phyloP scores from a whole-genome alignment of 2,888 invertebrate species.

The Theretra japonica region DNA sequence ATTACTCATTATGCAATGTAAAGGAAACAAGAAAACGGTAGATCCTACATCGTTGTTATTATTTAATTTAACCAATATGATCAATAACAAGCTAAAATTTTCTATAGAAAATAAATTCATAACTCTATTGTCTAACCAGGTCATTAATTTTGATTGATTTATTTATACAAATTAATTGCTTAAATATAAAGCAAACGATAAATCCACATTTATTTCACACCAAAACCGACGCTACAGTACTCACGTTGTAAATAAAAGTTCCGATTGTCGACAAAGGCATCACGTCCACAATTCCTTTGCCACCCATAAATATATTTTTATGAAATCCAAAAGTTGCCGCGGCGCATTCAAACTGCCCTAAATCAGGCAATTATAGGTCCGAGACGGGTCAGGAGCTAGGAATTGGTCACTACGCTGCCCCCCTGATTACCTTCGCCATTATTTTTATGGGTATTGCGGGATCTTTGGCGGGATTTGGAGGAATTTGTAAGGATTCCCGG shows the following conservation, averaged over 20 bases:
- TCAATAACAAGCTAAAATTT: no score
- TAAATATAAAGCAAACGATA: not conserved
- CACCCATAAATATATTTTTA: slow-evolving; percentile 81
- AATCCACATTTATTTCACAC: not conserved
- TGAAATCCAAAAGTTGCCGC: slow-evolving; percentile 72
- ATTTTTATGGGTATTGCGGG: slow-evolving; percentile 28
- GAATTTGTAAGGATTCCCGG: not conserved
- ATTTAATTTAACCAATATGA: no score
- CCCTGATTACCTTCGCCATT: slow-evolving; percentile 35
- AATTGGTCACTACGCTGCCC: slow-evolving; percentile 53
- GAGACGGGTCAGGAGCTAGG: slow-evolving; percentile 70
- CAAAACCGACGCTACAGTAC: not conserved
- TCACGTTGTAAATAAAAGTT: not conserved
- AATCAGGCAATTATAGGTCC: slow-evolving; percentile 83
- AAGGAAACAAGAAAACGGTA: no score
- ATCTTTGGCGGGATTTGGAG: slow-evolving; percentile 10
- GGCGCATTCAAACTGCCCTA: slow-evolving; percentile 81
- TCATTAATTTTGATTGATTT: no score
- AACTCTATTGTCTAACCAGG: no score
- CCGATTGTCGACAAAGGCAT: slow-evolving; percentile 39
- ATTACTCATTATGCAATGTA: no score
- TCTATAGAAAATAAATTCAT: no score
- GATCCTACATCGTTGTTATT: no score
- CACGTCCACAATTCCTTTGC: slow-evolving; percentile 75
- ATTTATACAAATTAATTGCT: no score